A percentile compares a stretch with the other conserved stretches of the same genome.
Evolutionary conservation across 2,888 invertebrate genomes (phyloP).

Genomic region (Himalopsyche tibetana): DNA sequence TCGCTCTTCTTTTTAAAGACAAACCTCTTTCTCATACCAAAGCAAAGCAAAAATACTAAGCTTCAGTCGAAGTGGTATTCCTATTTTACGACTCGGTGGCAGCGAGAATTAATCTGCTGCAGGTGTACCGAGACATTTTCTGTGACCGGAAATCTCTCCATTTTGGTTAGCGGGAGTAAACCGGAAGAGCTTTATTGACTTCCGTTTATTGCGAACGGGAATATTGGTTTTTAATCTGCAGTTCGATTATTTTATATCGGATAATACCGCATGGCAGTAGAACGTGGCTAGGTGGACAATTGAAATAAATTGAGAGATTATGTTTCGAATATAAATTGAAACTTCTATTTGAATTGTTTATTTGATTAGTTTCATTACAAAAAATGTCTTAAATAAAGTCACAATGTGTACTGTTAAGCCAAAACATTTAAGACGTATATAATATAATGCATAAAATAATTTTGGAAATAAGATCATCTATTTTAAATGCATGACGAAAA

Average conservation of each 20-base stretch:
- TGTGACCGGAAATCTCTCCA: constrained; percentile 20
- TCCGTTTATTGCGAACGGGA: constrained; percentile 24
- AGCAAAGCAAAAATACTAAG: constrained; percentile 4
- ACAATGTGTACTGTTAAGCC: too few relatives aligned
- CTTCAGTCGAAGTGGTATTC: background rate
- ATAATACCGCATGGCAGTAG: background rate
- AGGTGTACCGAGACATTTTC: constrained; percentile 43
- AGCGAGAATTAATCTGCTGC: constrained; percentile 32
- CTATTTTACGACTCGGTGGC: constrained; percentile 38
- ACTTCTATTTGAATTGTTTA: too few relatives aligned
- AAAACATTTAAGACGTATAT: too few relatives aligned
- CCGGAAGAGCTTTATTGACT: constrained; percentile 42
- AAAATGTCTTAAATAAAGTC: too few relatives aligned
- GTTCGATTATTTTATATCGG: constrained; percentile 27
- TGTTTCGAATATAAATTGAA: too few relatives aligned
- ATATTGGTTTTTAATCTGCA: constrained; percentile 36
- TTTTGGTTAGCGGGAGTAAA: constrained; percentile 36
- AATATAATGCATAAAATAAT: too few relatives aligned
- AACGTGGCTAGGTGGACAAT: background rate
- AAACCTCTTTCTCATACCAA: background rate
- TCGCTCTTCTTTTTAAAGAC: background rate
- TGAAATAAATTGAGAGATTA: too few relatives aligned
- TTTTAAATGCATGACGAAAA: too few relatives aligned
- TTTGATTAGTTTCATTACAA: too few relatives aligned
- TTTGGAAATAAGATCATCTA: too few relatives aligned